A percentile compares a stretch with the other conserved stretches of the same genome.
These are phyloP conservation scores for Microdon myrmicae DNA, from an alignment of 2,888 invertebrate species.

Conservation along the genomic window DNA sequence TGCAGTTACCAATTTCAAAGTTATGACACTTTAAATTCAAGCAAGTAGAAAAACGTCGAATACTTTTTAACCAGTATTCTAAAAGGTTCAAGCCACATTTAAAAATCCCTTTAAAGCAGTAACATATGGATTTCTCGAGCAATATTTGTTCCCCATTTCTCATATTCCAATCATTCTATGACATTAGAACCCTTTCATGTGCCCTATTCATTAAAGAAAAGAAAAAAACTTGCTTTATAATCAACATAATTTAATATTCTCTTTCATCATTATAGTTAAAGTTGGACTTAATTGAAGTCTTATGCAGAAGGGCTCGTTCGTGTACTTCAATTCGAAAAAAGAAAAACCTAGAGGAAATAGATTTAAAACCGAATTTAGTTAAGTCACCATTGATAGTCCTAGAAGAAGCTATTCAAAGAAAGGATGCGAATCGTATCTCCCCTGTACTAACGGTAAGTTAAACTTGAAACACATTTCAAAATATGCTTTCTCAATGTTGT, in stretches of 20 bases:
- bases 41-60: too few species aligned
- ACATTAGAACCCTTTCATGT: too few species aligned
- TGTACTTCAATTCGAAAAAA: neutral
- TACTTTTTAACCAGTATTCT: too few species aligned
- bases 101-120: too few species aligned
- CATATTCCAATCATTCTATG: too few species aligned
- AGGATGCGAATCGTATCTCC: constrained; percentile 49
- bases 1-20: too few species aligned
- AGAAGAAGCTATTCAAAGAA: constrained; percentile 58
- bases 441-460: constrained; percentile 54
- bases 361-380: constrained; percentile 3
- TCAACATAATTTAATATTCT: neutral
- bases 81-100: too few species aligned
- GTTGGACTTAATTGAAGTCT: constrained; percentile 56
- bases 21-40: too few species aligned
- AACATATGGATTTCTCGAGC: too few species aligned
- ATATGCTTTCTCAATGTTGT: neutral
- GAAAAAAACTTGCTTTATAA: neutral
- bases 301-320: constrained; percentile 44
- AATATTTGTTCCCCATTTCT: too few species aligned
- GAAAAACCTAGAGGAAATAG: neutral
- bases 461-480: neutral
- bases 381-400: constrained; percentile 18
- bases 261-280: constrained; percentile 23
- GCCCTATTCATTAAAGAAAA: too few species aligned